Conservation (phyloP, 1,140 invertebrate genomes). For the Trichoplusia ni region DNA sequence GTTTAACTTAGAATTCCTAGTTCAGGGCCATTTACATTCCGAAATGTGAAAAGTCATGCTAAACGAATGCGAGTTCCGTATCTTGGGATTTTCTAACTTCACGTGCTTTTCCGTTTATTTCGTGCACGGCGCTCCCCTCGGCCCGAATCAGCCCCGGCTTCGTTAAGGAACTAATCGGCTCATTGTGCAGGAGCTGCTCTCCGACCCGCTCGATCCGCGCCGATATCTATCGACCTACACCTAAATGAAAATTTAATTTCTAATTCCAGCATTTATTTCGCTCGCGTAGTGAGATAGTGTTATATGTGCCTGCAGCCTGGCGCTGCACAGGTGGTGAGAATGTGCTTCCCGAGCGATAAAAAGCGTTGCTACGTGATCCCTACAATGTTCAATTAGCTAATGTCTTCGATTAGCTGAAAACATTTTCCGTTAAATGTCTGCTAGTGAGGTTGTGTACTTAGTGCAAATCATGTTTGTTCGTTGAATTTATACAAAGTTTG, state of each 20-base stretch:
- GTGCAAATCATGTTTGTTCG: neutral
- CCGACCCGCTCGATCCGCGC: slow-evolving; percentile 48
- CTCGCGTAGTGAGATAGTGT: neutral
- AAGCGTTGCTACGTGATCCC: neutral
- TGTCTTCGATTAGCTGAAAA: slow-evolving; percentile 8
- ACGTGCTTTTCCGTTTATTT: slow-evolving; percentile 47
- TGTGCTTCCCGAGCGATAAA: slow-evolving; percentile 2
- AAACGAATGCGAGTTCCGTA: slow-evolving; percentile 17
- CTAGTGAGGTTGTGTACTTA: neutral
- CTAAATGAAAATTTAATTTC: slow-evolving; percentile 52
- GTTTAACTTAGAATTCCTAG: slow-evolving; percentile 30
- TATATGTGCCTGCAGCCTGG: neutral
- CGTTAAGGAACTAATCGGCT: slow-evolving; percentile 64
- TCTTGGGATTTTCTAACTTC: slow-evolving; percentile 49
- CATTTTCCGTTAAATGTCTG: neutral
- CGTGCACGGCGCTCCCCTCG: slow-evolving; percentile 24
- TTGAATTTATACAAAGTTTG: neutral
- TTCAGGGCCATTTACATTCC: slow-evolving; percentile 32
- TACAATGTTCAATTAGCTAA: slow-evolving; percentile 16
- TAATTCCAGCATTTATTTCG: slow-evolving; percentile 33
- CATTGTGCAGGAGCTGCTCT: slow-evolving; percentile 59
- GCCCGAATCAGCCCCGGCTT: slow-evolving; percentile 49
- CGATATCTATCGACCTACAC: slow-evolving; percentile 35
- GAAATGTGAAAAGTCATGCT: slow-evolving; percentile 36
- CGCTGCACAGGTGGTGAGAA: slow-evolving; percentile 14